Evolutionary conservation across 2,797 vertebrate species (phyloP), one percentile per base, ranked within the genome.

Genomic region (Alcedo quadribrachys): DNA sequence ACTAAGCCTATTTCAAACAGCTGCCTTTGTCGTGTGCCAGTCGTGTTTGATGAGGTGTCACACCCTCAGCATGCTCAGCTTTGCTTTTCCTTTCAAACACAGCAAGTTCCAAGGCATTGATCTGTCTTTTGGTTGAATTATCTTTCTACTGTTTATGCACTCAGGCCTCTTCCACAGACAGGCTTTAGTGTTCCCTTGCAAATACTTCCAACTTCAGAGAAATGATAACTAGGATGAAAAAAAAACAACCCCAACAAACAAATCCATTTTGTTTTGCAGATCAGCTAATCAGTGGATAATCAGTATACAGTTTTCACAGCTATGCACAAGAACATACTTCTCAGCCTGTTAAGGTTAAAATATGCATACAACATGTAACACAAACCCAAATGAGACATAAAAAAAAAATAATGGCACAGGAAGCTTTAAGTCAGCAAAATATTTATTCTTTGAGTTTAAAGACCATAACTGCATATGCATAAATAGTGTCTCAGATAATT

Each of bases 301-400:
- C 62, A 89, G 57, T 55, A 77, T 60, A 67, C 33, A 85, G 66
- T 90, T 90, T 92, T 77, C 57, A 82, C 61, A 85, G 61, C 89
- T 82, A 77, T 32, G 43, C 79, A 51, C 61, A 88, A 67, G 88
- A 95, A 86, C 70, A 69, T 88, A 84, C 81, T 91, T 93, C 81
- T 90, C 83, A 79, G 81, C 32, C 57, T 92, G 22, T 81, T 95
- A 86, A 93, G 88, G 93, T 92, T 94, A 93, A 90, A 94, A 82
- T 81, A 76, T 21, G 27, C 63, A 9, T 50, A 32, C 53, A 88
- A 57, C 80, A 81, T 71, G 78, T 45, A 66, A 91, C 70, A 86
- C 55, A 85, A 88, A 76, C 35, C 55, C 48, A 73, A 90, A 84
- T 0, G 35, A 91, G 62, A 65, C 27, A 58, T 78, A 81, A 81